phyloP scores from a whole-genome alignment of 1,140 invertebrate species.

The silkworm (Bombyx mori) region DNA sequence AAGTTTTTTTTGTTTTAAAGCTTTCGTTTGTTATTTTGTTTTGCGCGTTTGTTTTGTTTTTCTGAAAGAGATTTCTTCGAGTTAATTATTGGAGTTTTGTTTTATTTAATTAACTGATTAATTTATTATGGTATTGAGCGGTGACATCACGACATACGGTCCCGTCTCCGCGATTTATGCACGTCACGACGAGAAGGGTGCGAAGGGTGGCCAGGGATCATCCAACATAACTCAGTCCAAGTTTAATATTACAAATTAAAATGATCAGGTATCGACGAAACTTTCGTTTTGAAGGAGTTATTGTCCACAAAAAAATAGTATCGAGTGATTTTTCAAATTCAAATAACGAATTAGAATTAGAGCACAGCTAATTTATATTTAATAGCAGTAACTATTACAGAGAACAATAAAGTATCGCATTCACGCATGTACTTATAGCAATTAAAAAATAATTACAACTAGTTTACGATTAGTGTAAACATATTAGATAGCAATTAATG shows the following conservation, averaged over 20 bases:
- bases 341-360: no score
- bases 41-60: conserved; percentile 6
- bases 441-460: conserved; percentile 6
- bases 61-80: conserved; percentile 15
- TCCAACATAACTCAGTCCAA: conserved; percentile 7
- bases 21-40: conserved; percentile 5
- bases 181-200: conserved; percentile 5
- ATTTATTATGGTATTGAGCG: conserved; percentile 14
- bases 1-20: conserved; percentile 14
- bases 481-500: no score
- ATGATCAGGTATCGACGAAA: no score
- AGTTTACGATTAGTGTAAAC: no score
- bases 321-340: no score
- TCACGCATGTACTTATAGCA: conserved; percentile 4
- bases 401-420: no score
- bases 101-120: conserved; percentile 1
- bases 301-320: no score
- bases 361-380: no score
- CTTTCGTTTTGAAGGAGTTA: no score
- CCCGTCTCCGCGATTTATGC: conserved; percentile 7
- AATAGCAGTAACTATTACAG: no score
- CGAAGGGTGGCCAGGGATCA: conserved; percentile 7
- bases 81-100: neutral
- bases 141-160: conserved; percentile 13
- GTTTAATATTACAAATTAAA: no score